These are phyloP conservation scores for Argynnis bischoffii DNA, from an alignment of 2,888 invertebrate species.

Conservation along the genomic window DNA sequence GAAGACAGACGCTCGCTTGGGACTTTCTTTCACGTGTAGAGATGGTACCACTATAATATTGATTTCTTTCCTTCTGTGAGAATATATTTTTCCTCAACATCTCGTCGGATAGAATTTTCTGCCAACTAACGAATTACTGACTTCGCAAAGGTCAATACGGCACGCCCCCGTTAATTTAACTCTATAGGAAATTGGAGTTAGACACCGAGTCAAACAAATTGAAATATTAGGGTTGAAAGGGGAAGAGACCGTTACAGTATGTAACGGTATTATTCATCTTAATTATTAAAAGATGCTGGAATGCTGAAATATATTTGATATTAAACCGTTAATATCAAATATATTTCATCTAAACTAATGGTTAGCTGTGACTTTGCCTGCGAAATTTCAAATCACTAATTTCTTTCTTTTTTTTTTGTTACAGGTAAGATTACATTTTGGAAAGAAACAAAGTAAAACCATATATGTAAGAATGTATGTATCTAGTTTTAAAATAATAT, in stretches of 20 bases:
- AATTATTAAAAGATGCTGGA: conserved; percentile 23
- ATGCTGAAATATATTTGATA: background rate
- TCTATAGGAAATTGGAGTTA: conserved; percentile 42
- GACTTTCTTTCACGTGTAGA: background rate
- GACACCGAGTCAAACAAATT: conserved; percentile 39
- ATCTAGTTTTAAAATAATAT: background rate
- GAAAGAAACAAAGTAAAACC: background rate
- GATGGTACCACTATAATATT: background rate
- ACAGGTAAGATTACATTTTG: background rate
- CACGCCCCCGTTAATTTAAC: conserved; percentile 40
- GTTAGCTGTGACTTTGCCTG: too few relatives aligned
- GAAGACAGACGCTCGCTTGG: too few relatives aligned
- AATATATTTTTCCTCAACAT: conserved; percentile 7
- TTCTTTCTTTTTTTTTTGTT: background rate
- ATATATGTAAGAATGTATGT: background rate
- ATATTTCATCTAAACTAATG: too few relatives aligned
- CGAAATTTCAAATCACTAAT: background rate
- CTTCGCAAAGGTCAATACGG: conserved; percentile 40
- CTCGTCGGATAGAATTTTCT: conserved; percentile 25
- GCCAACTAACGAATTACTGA: conserved; percentile 34
- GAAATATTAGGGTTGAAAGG: conserved; percentile 38
- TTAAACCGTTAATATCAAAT: too few relatives aligned
- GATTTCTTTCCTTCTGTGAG: background rate
- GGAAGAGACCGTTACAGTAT: conserved; percentile 22
- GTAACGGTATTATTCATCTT: conserved; percentile 30